Conservation (phyloP, 2,797 vertebrate genomes). For the Scomberomorus guttatus region DNA sequence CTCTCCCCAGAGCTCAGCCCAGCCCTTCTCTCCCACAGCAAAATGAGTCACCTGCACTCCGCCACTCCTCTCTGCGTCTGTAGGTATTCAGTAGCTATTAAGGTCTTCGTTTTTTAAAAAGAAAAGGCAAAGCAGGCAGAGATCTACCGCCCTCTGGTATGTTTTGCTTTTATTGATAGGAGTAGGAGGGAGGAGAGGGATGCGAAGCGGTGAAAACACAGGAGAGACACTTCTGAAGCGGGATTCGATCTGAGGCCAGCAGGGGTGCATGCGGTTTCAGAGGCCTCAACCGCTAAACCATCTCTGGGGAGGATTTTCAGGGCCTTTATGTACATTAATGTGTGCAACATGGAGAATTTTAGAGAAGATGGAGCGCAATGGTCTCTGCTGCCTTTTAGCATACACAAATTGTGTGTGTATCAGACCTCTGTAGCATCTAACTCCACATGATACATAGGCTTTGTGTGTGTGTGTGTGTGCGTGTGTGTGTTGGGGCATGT, state of each 20-base stretch:
- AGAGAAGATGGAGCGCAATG: constrained; percentile 32
- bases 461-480: neutral
- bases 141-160: constrained; percentile 37
- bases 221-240: constrained; percentile 61
- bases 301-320: constrained; percentile 62
- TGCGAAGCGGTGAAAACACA: constrained; percentile 50
- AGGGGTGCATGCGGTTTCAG: constrained; percentile 53
- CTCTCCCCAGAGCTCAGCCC: constrained; percentile 61
- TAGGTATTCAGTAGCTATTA: constrained; percentile 33
- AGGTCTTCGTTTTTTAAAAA: constrained; percentile 32
- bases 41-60: constrained; percentile 77
- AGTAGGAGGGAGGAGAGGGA: constrained; percentile 33
- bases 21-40: constrained; percentile 59
- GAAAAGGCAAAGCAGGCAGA: constrained; percentile 38
- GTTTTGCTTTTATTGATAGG: constrained; percentile 65
- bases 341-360: constrained; percentile 48
- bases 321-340: constrained; percentile 49
- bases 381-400: constrained; percentile 1
- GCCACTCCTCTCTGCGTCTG: constrained; percentile 27
- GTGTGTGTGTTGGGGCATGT: constrained; percentile 39
- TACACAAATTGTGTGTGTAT: constrained; percentile 28
- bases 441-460: constrained; percentile 40
- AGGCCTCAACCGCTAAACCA: constrained; percentile 65
- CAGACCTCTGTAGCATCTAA: constrained; percentile 44
- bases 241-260: constrained; percentile 71